phyloP scores from a whole-genome alignment of 2,888 invertebrate genomes.

The Ormyrus pomaceus region DNA sequence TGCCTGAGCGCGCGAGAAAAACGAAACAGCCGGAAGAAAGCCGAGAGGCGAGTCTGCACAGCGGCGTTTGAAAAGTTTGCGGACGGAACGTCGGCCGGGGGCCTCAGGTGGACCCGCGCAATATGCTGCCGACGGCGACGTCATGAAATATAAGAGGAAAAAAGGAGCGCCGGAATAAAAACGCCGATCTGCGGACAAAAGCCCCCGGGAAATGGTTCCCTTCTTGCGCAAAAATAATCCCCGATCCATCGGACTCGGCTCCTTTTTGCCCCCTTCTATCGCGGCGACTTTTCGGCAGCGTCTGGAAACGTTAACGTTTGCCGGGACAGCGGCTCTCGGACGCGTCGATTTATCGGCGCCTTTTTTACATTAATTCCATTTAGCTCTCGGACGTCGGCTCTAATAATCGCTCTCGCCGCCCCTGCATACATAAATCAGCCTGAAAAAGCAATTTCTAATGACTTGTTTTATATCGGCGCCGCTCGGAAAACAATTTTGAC shows the following conservation, averaged over 20 bases:
- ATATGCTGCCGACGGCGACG: slow-evolving; percentile 20
- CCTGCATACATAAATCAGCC: background rate
- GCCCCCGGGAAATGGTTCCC: slow-evolving; percentile 3
- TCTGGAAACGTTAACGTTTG: too few species aligned
- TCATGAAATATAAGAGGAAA: slow-evolving; percentile 5
- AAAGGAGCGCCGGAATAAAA: background rate
- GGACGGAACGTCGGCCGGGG: background rate
- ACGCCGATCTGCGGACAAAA: slow-evolving; percentile 8
- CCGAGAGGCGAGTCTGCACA: background rate
- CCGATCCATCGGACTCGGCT: too few species aligned
- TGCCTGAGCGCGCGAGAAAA: background rate
- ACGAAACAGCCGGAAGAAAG: background rate
- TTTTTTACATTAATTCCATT: too few species aligned
- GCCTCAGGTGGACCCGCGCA: slow-evolving; percentile 26
- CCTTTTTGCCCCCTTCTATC: too few species aligned
- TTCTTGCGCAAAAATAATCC: too few species aligned
- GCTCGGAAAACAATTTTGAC: slow-evolving; percentile 34
- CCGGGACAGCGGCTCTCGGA: too few species aligned
- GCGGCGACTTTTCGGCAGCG: too few species aligned
- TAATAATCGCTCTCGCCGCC: background rate
- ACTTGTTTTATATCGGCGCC: slow-evolving; percentile 33
- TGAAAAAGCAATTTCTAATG: slow-evolving; percentile 47
- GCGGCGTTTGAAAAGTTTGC: slow-evolving; percentile 28
- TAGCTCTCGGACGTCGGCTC: too few species aligned
- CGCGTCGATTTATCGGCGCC: too few species aligned